Evolutionary conservation across 2,888 invertebrate species (phyloP), one percentile per base, ranked within the genome.

Genomic region (Serripes groenlandicus): DNA sequence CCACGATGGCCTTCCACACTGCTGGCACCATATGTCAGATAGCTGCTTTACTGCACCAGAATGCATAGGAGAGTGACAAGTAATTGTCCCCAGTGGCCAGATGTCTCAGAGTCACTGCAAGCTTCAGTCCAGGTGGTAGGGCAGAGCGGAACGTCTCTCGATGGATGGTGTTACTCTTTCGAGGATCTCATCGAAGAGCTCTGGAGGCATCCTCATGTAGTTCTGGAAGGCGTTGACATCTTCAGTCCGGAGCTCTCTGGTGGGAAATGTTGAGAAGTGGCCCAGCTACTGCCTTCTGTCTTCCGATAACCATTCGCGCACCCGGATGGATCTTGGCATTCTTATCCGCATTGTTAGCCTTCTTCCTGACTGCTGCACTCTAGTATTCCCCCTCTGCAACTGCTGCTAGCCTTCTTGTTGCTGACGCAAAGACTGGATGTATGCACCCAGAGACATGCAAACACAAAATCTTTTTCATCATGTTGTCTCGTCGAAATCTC

Each of bases 81-180:
- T 83, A 87, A 11, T 62, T 68, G 66, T 82, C 73, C 18, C 83
- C 82, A 77, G 81, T 82, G 32, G 87, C 84, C 72, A 87, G 73
- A 56, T 83, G 75, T 68, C 83, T 74, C 52, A 87, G 64, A 32
- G 76, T 78, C 18, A 81, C 34, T 49, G 86, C 76, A 74, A 86
- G 52, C 77, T 74, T 78, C 52, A 83, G 49, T n/a, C 73, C 85
- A 71, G 83, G 37, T 35, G 49, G n/a, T 18, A 86, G 69, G 58
- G 86, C 42, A 42, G 15, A 42, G 42, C 42, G 42, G 42, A 11
- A 42, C 42, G 15, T 42, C 42, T 42, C 42, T 42, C 42, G 15
- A 42, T 42, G 42, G 15, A 15, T 42, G 42, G 42, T 42, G 42
- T 42, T 42, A 42, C 42, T 15, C 42, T 42, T 42, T 42, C 42